phyloP scores from a whole-genome alignment of 2,113 vertebrate genomes.

The Nycticorax nycticorax region DNA sequence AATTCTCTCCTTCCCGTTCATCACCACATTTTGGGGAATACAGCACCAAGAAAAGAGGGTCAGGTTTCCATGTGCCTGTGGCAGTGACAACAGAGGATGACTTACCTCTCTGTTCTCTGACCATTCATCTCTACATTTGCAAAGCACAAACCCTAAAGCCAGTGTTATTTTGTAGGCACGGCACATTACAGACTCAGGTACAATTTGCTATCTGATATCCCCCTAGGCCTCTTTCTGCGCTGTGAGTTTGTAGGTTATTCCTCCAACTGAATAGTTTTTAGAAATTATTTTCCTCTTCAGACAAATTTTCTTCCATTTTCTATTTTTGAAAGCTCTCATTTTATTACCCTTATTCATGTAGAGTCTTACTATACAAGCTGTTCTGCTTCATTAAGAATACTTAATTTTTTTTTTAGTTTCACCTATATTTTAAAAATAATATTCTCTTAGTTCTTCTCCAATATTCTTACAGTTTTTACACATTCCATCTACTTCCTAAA shows the following conservation, averaged over 20 bases:
- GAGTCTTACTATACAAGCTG: neutral
- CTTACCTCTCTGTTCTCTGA: neutral
- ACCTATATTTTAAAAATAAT: neutral
- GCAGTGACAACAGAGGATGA: neutral
- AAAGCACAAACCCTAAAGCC: neutral
- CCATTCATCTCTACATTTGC: neutral
- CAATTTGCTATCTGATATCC: neutral
- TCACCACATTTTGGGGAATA: neutral
- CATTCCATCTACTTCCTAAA: neutral
- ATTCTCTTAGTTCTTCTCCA: neutral
- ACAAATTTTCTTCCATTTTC: neutral
- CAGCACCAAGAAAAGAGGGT: neutral
- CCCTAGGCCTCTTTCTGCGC: neutral
- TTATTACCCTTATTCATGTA: neutral
- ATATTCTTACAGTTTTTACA: neutral
- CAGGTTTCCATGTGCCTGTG: neutral
- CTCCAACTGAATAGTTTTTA: neutral
- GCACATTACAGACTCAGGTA: neutral
- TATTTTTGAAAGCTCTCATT: neutral
- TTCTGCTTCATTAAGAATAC: neutral
- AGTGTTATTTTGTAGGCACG: neutral
- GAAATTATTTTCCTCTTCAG: neutral
- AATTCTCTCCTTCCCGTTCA: neutral
- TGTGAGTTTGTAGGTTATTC: neutral
- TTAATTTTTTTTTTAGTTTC: neutral